phyloP scores from a whole-genome alignment of 2,888 invertebrate genomes.

The Xestoiulus laeticollis region DNA sequence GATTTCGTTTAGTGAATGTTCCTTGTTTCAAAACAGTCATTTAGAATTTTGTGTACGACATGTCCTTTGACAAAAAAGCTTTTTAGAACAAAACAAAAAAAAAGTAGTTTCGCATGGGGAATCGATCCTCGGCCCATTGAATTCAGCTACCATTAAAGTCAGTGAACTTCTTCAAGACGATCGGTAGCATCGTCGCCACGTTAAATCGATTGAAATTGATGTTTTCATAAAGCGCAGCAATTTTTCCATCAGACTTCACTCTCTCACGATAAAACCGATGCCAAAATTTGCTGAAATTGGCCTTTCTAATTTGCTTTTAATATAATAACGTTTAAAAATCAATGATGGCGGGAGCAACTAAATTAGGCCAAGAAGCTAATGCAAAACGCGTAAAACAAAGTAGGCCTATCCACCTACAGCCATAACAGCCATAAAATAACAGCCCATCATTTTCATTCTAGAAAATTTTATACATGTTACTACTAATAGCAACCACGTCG shows the following conservation, averaged over 20 bases:
- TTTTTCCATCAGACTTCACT: not conserved
- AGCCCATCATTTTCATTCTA: not conserved
- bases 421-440: not conserved
- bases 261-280: not conserved
- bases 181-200: not conserved
- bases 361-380: not conserved
- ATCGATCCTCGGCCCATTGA: not conserved
- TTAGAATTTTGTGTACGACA: too few relatives aligned
- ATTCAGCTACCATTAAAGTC: not conserved
- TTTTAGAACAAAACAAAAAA: not conserved
- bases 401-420: not conserved
- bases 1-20: too few relatives aligned
- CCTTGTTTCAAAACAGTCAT: too few relatives aligned
- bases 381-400: not conserved
- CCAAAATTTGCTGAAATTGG: not conserved
- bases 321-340: constrained; percentile 1
- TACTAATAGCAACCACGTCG: too few relatives aligned
- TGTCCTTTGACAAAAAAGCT: too few relatives aligned
- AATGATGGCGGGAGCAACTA: not conserved
- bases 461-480: too few relatives aligned
- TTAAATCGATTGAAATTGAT: constrained; percentile 9
- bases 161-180: not conserved
- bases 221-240: not conserved
- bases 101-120: not conserved
- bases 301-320: not conserved